Conservation (phyloP, 2,888 invertebrate genomes). For the Belgica antarctica region DNA sequence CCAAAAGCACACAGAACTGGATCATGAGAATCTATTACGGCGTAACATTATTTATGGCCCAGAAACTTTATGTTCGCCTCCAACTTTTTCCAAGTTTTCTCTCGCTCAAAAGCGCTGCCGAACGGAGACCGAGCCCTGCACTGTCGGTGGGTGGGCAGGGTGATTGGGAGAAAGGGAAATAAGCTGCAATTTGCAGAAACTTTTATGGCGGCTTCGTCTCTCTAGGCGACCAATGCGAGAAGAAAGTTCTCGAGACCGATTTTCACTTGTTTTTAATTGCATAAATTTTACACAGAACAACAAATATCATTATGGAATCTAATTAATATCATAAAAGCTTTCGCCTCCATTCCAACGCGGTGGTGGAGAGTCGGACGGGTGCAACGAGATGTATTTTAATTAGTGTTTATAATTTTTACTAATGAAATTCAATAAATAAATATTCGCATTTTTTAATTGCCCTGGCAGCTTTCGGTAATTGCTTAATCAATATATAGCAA, state of each 20-base stretch:
- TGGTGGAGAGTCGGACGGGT: background rate
- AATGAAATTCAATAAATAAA: constrained; percentile 36
- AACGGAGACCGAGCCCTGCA: too few species aligned
- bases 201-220: constrained; percentile 34
- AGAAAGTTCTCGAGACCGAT: background rate
- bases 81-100: background rate
- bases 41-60: background rate
- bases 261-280: constrained; percentile 17
- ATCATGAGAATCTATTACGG: constrained; percentile 21
- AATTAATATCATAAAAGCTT: constrained; percentile 20
- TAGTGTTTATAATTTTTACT: constrained; percentile 19
- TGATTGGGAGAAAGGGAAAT: background rate
- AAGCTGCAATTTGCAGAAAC: constrained; percentile 27
- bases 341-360: background rate
- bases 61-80: constrained; percentile 7
- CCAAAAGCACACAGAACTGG: background rate
- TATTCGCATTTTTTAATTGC: constrained; percentile 32
- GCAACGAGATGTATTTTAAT: constrained; percentile 9
- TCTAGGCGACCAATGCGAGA: background rate
- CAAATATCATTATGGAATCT: constrained; percentile 20
- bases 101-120: background rate
- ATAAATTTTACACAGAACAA: background rate
- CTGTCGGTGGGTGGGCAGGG: background rate
- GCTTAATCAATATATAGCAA: constrained; percentile 36
- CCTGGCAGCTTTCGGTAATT: constrained; percentile 15